A percentile compares a stretch with the other conserved stretches of the same genome.
Evolutionary conservation across 2,888 invertebrate genomes (phyloP).

Genomic region (Dugesia japonica): DNA sequence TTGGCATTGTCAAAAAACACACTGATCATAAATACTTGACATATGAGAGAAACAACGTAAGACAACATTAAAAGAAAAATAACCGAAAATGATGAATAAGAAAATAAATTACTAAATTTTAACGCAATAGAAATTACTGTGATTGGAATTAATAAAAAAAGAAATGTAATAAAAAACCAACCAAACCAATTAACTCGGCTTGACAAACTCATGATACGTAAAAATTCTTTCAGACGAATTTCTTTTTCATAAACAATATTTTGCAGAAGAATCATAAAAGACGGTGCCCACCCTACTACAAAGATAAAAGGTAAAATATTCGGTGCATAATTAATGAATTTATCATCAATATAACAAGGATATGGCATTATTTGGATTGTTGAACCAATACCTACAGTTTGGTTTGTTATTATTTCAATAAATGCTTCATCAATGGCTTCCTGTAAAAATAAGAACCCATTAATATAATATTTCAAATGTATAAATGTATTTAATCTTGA

Average conservation of each 20-base stretch:
- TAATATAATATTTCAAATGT: no score
- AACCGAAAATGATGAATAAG: conserved; percentile 56
- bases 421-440: no score
- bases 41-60: conserved; percentile 51
- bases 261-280: conserved; percentile 50
- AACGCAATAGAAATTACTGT: conserved; percentile 52
- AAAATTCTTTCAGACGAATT: conserved; percentile 50
- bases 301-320: conserved; percentile 49
- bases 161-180: conserved; percentile 53
- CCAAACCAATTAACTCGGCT: conserved; percentile 54
- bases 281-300: conserved; percentile 50
- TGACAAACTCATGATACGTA: conserved; percentile 53
- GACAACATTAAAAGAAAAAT: conserved; percentile 57
- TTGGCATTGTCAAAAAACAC: conserved; percentile 54
- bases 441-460: no score
- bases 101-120: conserved; percentile 56
- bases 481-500: no score
- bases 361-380: conserved; percentile 27
- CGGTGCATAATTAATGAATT: conserved; percentile 17
- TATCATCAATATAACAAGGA: conserved; percentile 29
- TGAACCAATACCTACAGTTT: no score
- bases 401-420: no score
- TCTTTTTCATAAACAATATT: conserved; percentile 52
- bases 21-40: conserved; percentile 50
- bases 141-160: conserved; percentile 53